phyloP scores from a whole-genome alignment of 1,140 invertebrate genomes.

The Rhagoletis pomonella region DNA sequence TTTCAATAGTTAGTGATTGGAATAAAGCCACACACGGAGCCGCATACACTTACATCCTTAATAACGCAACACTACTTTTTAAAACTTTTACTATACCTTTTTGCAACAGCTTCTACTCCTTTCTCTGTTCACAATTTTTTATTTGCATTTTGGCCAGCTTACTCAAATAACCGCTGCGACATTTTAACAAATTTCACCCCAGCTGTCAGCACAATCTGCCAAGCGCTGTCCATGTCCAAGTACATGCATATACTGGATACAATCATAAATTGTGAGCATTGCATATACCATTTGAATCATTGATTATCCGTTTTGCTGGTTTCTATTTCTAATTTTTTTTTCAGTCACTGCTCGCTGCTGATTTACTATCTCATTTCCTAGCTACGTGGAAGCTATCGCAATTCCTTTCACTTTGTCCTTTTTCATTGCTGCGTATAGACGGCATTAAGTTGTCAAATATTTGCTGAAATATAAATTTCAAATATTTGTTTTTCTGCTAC shows the following conservation, averaged over 20 bases:
- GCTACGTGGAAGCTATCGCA: neutral
- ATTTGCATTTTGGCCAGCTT: conserved; percentile 26
- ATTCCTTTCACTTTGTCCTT: neutral
- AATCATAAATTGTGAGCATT: conserved; percentile 38
- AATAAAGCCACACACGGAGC: neutral
- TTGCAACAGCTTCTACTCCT: neutral
- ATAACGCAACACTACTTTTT: neutral
- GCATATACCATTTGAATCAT: conserved; percentile 9
- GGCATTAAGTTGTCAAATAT: conserved; percentile 47
- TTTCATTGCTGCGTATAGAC: neutral
- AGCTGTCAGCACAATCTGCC: conserved; percentile 39
- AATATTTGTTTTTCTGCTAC: conserved; percentile 9
- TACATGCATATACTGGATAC: neutral
- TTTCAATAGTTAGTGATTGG: too few species aligned
- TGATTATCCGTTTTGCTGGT: neutral
- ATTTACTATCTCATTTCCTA: conserved; percentile 35
- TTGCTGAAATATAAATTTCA: conserved; percentile 47
- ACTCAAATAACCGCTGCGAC: conserved; percentile 37
- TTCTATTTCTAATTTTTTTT: neutral
- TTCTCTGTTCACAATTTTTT: neutral
- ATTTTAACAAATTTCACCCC: conserved; percentile 26
- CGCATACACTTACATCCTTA: neutral
- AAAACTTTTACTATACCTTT: neutral
- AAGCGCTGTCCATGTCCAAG: neutral
- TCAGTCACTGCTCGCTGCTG: neutral